Percentiles rank a stretch among this genome's conserved stretches.
Conservation (phyloP, 2,888 invertebrate species). For the Dermolepida albohirtum region DNA sequence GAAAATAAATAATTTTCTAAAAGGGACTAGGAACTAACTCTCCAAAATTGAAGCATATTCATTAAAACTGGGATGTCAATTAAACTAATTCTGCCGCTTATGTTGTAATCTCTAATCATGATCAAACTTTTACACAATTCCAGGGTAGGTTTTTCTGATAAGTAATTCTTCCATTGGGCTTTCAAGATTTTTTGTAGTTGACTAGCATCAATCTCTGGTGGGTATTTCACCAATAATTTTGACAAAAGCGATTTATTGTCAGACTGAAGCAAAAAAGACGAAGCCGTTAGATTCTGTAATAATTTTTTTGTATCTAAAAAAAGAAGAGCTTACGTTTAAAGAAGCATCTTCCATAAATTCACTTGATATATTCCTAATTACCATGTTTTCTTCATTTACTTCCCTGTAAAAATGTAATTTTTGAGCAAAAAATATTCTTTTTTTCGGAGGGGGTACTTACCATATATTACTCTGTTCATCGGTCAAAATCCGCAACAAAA, state of each 20-base stretch:
- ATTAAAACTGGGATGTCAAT: slow-evolving; percentile 73
- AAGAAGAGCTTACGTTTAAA: slow-evolving; percentile 66
- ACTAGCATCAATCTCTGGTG: slow-evolving; percentile 72
- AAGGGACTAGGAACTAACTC: slow-evolving; percentile 60
- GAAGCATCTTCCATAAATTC: slow-evolving; percentile 72
- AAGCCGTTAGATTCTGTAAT: neutral
- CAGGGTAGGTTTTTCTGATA: slow-evolving; percentile 72
- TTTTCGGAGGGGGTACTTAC: no score
- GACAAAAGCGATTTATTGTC: slow-evolving; percentile 68
- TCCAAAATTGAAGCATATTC: slow-evolving; percentile 75
- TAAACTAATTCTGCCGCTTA: slow-evolving; percentile 72
- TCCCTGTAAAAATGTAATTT: slow-evolving; percentile 68
- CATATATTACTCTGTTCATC: slow-evolving; percentile 81
- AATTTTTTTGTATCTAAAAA: no score
- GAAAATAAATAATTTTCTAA: neutral
- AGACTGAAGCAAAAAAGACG: slow-evolving; percentile 60
- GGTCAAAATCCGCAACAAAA: slow-evolving; percentile 77
- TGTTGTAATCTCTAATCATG: slow-evolving; percentile 75
- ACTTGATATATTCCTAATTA: slow-evolving; percentile 73
- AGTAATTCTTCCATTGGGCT: slow-evolving; percentile 70
- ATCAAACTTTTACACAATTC: slow-evolving; percentile 77
- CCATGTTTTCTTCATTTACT: slow-evolving; percentile 81
- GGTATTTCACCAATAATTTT: slow-evolving; percentile 69
- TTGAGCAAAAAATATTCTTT: no score
- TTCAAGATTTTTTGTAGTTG: slow-evolving; percentile 72